Evolutionary conservation across 2,113 vertebrate genomes (phyloP).

Genomic region (Megaceryle maxima): DNA sequence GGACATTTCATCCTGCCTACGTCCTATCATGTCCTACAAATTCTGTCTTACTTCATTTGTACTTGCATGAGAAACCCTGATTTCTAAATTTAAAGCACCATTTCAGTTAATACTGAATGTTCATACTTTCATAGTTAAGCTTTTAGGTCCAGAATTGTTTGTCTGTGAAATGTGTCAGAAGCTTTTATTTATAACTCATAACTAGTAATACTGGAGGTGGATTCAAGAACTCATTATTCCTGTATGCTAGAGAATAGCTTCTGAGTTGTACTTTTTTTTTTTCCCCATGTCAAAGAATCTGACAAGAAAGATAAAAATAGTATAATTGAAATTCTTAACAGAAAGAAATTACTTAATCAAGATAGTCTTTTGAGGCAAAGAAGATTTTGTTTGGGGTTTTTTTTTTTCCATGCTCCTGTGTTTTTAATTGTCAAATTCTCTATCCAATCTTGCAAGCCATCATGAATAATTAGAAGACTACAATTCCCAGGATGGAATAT

Average conservation of each 20-base stretch:
- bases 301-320: background rate
- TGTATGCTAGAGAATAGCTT: background rate
- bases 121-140: background rate
- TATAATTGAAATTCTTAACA: background rate
- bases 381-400: background rate
- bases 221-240: background rate
- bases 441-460: background rate
- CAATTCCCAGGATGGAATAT: background rate
- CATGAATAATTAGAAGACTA: background rate
- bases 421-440: background rate
- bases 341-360: background rate
- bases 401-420: background rate
- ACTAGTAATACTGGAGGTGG: background rate
- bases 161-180: background rate
- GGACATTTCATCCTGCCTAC: background rate
- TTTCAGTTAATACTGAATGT: background rate
- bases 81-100: background rate
- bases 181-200: background rate
- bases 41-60: rapidly evolving
- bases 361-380: background rate
- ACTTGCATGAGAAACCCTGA: background rate
- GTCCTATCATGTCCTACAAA: background rate
- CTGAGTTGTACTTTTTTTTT: background rate
- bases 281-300: background rate
- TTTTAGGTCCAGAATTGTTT: background rate